Percentiles rank a stretch among this genome's conserved stretches.
Conservation (phyloP, 2,797 vertebrate species). For the Pachyuromys duprasi region DNA sequence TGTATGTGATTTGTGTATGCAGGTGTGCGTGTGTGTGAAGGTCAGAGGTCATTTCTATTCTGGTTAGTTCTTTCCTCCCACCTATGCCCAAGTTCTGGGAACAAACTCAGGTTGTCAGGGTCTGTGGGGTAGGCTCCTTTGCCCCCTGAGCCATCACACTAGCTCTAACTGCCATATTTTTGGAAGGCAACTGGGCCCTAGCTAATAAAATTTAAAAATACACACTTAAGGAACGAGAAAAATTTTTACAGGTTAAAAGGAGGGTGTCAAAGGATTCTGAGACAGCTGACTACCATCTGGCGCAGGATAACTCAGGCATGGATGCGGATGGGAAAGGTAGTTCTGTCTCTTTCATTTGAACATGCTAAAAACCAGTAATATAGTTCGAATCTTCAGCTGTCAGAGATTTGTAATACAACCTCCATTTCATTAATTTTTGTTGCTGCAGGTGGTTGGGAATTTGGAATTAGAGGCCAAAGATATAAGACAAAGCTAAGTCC, state of each 20-base stretch:
- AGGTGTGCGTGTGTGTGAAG: neutral
- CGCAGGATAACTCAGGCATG: neutral
- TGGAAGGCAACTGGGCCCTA: conserved; percentile 17
- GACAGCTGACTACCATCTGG: neutral
- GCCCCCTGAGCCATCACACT: neutral
- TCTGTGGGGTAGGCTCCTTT: neutral
- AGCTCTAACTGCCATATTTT: conserved; percentile 21
- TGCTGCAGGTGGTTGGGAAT: conserved; percentile 22
- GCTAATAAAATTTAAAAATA: conserved; percentile 54
- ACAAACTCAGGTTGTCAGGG: neutral
- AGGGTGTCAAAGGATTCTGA: neutral
- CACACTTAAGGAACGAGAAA: conserved; percentile 13
- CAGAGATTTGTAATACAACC: neutral
- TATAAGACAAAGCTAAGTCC: neutral
- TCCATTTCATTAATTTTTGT: neutral
- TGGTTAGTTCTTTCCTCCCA: neutral
- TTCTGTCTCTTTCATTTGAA: neutral
- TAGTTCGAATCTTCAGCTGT: neutral
- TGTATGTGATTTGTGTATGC: neutral
- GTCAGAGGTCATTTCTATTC: neutral
- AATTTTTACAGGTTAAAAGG: neutral
- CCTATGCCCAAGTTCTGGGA: neutral
- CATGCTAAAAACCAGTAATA: conserved; percentile 16
- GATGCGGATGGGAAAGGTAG: neutral
- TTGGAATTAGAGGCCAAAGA: conserved; percentile 37